Evolutionary conservation across 2,888 invertebrate genomes (phyloP).

Genomic region (Gandaritis pyraliata): DNA sequence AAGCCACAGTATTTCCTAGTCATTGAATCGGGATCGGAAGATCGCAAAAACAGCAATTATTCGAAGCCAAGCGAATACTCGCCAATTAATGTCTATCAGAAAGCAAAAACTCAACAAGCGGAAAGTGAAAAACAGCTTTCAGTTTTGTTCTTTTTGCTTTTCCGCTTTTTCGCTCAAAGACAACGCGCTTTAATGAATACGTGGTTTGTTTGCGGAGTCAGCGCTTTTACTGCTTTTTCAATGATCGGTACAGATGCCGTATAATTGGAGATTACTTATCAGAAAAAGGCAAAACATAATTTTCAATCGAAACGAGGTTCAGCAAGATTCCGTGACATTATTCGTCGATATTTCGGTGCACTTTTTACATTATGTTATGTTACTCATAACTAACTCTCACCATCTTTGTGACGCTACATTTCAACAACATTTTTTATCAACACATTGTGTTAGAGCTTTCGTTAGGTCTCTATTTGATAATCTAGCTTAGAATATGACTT

Average conservation of each 20-base stretch:
- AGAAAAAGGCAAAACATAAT: too few species aligned
- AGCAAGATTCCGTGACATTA: too few species aligned
- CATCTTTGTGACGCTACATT: too few species aligned
- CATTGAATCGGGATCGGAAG: neutral
- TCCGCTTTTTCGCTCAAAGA: conserved; percentile 28
- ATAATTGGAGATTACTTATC: neutral
- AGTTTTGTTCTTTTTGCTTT: conserved; percentile 32
- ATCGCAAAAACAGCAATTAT: conserved; percentile 34
- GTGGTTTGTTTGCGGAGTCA: conserved; percentile 24
- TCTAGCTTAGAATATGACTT: too few species aligned
- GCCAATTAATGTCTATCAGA: conserved; percentile 41
- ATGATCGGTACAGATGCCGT: neutral
- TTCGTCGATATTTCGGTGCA: too few species aligned
- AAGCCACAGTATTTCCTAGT: conserved; percentile 1
- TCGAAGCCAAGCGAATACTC: conserved; percentile 18
- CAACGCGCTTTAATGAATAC: conserved; percentile 33
- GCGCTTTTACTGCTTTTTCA: conserved; percentile 10
- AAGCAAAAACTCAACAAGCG: conserved; percentile 32
- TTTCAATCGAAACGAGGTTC: too few species aligned
- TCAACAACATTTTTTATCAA: too few species aligned
- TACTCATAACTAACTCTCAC: too few species aligned
- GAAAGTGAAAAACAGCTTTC: conserved; percentile 24
- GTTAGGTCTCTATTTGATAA: too few species aligned
- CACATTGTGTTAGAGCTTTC: too few species aligned
- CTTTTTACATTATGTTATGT: too few species aligned